A percentile compares a stretch with the other conserved stretches of the same genome.
These are phyloP conservation scores for Crocallis elinguaria DNA, from an alignment of 2,888 invertebrate genomes.

Conservation along the genomic window DNA sequence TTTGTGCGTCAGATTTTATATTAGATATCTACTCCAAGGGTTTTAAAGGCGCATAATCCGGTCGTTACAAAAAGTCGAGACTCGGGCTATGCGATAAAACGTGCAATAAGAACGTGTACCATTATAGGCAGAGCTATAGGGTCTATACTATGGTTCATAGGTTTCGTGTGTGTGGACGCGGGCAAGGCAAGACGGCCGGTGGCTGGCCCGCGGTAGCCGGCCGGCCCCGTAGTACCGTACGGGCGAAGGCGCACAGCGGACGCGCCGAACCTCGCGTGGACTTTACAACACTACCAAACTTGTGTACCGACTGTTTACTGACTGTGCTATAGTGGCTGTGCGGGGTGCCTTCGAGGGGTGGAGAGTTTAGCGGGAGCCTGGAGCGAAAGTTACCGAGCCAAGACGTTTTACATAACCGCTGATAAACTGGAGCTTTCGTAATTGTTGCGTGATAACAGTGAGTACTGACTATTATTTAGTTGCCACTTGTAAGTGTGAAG, in stretches of 20 bases:
- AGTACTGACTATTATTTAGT: slow-evolving; percentile 52
- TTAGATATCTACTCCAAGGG: slow-evolving; percentile 56
- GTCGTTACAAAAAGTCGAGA: slow-evolving; percentile 67
- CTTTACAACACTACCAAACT: slow-evolving; percentile 47
- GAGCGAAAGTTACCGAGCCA: slow-evolving; percentile 58
- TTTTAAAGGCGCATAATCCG: slow-evolving; percentile 63
- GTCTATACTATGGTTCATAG: slow-evolving; percentile 35
- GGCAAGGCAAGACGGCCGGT: slow-evolving; percentile 39
- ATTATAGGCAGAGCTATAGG: slow-evolving; percentile 24
- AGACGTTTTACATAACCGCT: slow-evolving; percentile 65
- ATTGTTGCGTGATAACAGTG: slow-evolving; percentile 79
- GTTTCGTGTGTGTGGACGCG: slow-evolving; percentile 48
- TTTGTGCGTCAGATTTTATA: slow-evolving; percentile 43
- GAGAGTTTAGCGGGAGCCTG: slow-evolving; percentile 63
- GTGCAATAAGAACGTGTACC: slow-evolving; percentile 62
- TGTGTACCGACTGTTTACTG: slow-evolving; percentile 54
- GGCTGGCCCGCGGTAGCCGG: slow-evolving; percentile 33
- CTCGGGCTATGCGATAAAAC: slow-evolving; percentile 60
- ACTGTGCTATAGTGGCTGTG: slow-evolving; percentile 51
- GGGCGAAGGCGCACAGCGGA: slow-evolving; percentile 68
- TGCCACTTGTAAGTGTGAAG: slow-evolving; percentile 22
- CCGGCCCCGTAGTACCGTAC: slow-evolving; percentile 70
- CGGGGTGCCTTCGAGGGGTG: slow-evolving; percentile 45
- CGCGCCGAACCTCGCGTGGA: slow-evolving; percentile 55
- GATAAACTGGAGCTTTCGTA: slow-evolving; percentile 73